A percentile compares a stretch with the other conserved stretches of the same genome.
phyloP scores from a whole-genome alignment of 1,140 invertebrate species.

The Spodoptera frugiperda region DNA sequence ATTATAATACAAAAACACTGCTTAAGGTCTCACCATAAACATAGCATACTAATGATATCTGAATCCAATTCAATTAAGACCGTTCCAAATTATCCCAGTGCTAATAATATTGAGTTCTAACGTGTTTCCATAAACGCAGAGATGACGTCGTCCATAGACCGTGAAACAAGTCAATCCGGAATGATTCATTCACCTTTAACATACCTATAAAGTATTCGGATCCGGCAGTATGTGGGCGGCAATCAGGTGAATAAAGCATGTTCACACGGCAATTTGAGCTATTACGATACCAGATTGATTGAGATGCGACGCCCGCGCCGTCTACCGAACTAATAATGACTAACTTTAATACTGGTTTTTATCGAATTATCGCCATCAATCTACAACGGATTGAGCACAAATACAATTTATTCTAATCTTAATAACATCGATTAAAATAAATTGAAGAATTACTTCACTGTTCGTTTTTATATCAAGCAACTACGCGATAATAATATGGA shows the following conservation, averaged over 20 bases:
- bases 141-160: conserved; percentile 45
- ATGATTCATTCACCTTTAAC: conserved; percentile 58
- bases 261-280: conserved; percentile 67
- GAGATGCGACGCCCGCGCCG: conserved; percentile 54
- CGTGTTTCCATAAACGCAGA: conserved; percentile 39
- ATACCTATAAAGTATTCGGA: conserved; percentile 51
- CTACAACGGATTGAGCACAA: background rate
- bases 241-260: conserved; percentile 63
- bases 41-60: background rate
- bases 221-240: conserved; percentile 61
- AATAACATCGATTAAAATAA: conserved; percentile 28
- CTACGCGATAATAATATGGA: background rate
- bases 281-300: conserved; percentile 65
- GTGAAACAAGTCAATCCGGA: conserved; percentile 43
- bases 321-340: conserved; percentile 53
- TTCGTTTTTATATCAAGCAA: conserved; percentile 1
- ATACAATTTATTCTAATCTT: conserved; percentile 16
- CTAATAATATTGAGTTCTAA: conserved; percentile 36
- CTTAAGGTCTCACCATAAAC: background rate
- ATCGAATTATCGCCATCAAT: conserved; percentile 23
- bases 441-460: conserved; percentile 8
- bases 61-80: background rate
- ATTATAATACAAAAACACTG: background rate
- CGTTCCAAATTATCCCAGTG: conserved; percentile 24
- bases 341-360: conserved; percentile 46